These are phyloP conservation scores for Electrona antarctica DNA, from an alignment of 2,113 vertebrate genomes.

Conservation along the genomic window DNA sequence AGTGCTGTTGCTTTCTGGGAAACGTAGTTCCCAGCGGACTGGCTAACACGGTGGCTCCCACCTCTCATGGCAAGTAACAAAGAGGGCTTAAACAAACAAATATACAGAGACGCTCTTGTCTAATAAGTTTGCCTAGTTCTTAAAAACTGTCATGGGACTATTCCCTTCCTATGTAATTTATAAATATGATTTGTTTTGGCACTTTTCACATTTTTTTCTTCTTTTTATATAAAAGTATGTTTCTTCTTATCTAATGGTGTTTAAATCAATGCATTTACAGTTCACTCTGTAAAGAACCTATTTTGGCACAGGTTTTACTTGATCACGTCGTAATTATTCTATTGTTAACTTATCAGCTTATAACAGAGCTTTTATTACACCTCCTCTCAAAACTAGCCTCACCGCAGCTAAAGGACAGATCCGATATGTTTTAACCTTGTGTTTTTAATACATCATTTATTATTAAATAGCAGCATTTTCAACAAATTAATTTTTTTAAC, in stretches of 20 bases:
- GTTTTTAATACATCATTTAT: slow-evolving; percentile 77
- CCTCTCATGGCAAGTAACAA: slow-evolving; percentile 63
- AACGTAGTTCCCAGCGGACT: slow-evolving; percentile 57
- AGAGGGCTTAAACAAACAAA: slow-evolving; percentile 65
- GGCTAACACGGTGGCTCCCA: slow-evolving; percentile 64
- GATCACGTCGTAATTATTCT: slow-evolving; percentile 71
- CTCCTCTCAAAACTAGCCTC: slow-evolving; percentile 73
- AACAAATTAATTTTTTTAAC: slow-evolving; percentile 70
- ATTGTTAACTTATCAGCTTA: slow-evolving; percentile 70
- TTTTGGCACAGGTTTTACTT: slow-evolving; percentile 83
- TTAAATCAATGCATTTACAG: slow-evolving; percentile 76
- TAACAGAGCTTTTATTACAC: slow-evolving; percentile 71
- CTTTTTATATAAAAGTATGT: slow-evolving; percentile 81
- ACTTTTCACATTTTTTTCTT: slow-evolving; percentile 82
- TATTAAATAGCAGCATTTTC: slow-evolving; percentile 85
- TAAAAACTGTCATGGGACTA: slow-evolving; percentile 51
- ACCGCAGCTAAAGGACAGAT: slow-evolving; percentile 74
- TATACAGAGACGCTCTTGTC: slow-evolving; percentile 59
- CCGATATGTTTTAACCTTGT: slow-evolving; percentile 80
- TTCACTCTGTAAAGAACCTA: slow-evolving; percentile 69
- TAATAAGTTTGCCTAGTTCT: slow-evolving; percentile 48
- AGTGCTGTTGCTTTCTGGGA: slow-evolving; percentile 75
- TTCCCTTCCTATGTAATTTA: slow-evolving; percentile 60
- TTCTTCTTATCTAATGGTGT: slow-evolving; percentile 74
- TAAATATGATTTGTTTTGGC: slow-evolving; percentile 83